Percentiles rank a stretch among this genome's conserved stretches.
Evolutionary conservation across 2,113 vertebrate species (phyloP).

Genomic region (Numida meleagris): DNA sequence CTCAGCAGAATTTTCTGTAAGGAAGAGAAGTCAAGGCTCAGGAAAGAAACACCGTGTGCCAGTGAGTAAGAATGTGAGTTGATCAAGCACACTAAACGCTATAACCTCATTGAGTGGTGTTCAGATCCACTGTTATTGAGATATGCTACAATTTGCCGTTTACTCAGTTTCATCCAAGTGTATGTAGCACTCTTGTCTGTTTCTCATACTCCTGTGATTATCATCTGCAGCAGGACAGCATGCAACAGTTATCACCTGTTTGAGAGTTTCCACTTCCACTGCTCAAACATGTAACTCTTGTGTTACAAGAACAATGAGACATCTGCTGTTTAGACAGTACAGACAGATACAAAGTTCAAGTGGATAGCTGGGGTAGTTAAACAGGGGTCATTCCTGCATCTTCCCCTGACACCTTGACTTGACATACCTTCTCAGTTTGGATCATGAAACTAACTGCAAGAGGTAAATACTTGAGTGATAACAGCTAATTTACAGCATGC

Average conservation of each 20-base stretch:
- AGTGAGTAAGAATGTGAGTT: background rate
- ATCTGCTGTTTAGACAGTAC: background rate
- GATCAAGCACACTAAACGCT: background rate
- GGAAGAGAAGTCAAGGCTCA: background rate
- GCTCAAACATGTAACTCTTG: background rate
- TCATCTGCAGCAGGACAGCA: background rate
- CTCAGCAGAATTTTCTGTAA: background rate
- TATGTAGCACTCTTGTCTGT: background rate
- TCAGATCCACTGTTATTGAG: background rate
- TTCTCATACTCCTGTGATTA: background rate
- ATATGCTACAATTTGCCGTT: background rate
- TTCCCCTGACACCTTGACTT: background rate
- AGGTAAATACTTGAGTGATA: background rate
- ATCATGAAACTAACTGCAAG: background rate
- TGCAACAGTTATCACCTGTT: background rate
- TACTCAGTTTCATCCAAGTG: background rate
- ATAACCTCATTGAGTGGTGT: background rate
- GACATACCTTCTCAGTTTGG: background rate
- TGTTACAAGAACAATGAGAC: background rate
- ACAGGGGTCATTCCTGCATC: background rate
- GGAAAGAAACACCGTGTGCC: background rate
- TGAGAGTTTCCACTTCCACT: background rate
- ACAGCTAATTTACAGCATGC: background rate
- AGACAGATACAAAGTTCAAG: background rate
- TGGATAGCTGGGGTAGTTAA: background rate